Evolutionary conservation across 1,140 invertebrate genomes (phyloP).

Genomic region (Aphelenchoides besseyi): DNA sequence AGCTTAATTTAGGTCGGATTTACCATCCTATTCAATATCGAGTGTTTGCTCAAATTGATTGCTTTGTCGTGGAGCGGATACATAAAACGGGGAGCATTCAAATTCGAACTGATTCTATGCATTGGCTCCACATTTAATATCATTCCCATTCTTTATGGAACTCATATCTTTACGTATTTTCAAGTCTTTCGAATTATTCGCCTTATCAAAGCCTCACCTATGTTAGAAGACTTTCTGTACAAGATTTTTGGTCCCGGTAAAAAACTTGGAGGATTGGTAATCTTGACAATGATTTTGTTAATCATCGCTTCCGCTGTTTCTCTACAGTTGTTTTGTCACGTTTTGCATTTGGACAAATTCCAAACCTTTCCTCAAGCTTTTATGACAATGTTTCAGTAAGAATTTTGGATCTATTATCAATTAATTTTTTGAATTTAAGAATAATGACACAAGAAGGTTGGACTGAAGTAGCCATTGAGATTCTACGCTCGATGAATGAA

Average conservation of each 20-base stretch:
- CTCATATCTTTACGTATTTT: conserved; percentile 84
- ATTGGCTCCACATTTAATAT: conserved; percentile 92
- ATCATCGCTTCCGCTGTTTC: conserved; percentile 98
- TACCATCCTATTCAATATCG: conserved; percentile 84
- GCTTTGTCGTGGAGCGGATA: conserved; percentile 90
- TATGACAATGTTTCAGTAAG: conserved; percentile 95
- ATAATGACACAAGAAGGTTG: conserved; percentile 98
- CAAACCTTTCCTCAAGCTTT: conserved; percentile 97
- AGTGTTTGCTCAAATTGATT: conserved; percentile 95
- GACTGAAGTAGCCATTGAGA: conserved; percentile 75
- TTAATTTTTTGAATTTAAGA: conserved; percentile 76
- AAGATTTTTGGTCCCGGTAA: conserved; percentile 99
- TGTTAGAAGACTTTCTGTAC: conserved; percentile 98
- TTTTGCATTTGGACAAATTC: conserved; percentile 88
- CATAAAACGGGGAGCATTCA: conserved; percentile 91
- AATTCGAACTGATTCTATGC: conserved; percentile 89
- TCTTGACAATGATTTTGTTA: conserved; percentile 97
- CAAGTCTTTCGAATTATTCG: conserved; percentile 77
- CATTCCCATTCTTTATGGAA: conserved; percentile 79
- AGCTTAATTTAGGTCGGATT: conserved; percentile 50
- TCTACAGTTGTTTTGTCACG: conserved; percentile 95
- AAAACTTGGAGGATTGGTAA: conserved; percentile 93
- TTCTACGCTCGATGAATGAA: conserved; percentile 82
- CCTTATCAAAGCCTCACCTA: conserved; percentile 94
- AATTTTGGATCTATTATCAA: conserved; percentile 66